Evolutionary conservation across 2,113 vertebrate species (phyloP), one percentile per base, ranked within the genome.

Genomic region (Corydoras sp.): DNA sequence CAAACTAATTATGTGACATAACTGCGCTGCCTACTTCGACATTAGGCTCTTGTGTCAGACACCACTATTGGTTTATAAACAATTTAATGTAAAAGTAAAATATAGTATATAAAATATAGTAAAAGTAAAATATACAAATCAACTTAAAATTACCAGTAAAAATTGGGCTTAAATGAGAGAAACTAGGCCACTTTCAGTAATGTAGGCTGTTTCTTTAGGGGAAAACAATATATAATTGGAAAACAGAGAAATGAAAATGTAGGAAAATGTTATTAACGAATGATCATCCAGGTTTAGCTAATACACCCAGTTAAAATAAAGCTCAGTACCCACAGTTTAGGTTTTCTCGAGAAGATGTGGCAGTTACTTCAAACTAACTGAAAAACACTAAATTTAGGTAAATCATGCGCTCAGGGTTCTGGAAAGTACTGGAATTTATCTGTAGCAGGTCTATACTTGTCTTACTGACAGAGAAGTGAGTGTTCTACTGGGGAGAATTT

Each of bases 11-110:
- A 79, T 72, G 62, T 78, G 74, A 35, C 30, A 62, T 75, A 77
- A 86, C 82, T 74, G 73, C 73, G 77, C 31, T 68, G 49, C 31
- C 68, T 79, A 80, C 75, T 65, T 78, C 61, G 61, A 65, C 51
- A 58, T 67, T 12, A 12, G 51, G 70, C 69, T 31, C 58, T 30
- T 66, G 18, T 49, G 48, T 51, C 51, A 54, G 43, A 50, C 54
- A 43, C 35, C 35, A 5, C 35, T 43, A 43, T 8, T 43, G 35
- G 35, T 43, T 43, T 5, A 43, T 1, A 43, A 43, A 43, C 7
- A 43, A 4, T 24, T 24, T 24, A 1, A 24, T 24, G 18, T 8
- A 43, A 43, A 4, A 43, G 35, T 8, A 5, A 43, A 5, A 43
- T 43, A 43, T 43, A 43, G 7, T 8, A 43, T 2, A 43, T 43